Conservation (phyloP, 2,113 vertebrate species). For the Calypte anna region DNA sequence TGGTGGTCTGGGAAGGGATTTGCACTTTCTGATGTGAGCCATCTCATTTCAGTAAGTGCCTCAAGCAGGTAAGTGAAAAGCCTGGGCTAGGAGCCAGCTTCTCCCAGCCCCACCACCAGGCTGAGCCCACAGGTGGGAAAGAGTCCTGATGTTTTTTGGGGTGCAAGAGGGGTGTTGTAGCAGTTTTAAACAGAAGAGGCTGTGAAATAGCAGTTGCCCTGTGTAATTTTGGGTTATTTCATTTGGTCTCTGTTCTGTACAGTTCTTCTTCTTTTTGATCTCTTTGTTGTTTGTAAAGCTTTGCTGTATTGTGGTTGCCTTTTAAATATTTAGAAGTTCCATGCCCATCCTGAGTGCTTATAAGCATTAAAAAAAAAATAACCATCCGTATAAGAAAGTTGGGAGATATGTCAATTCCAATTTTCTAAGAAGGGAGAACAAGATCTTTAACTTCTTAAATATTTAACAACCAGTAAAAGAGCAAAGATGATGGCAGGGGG, state of each 20-base stretch:
- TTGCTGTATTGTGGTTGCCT: slow-evolving; percentile 17
- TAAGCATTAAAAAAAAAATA: not conserved
- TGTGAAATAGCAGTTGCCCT: not conserved
- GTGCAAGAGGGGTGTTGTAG: not conserved
- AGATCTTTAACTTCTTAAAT: not conserved
- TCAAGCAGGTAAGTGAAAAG: not conserved
- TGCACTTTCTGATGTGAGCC: not conserved
- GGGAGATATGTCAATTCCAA: not conserved
- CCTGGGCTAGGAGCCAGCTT: not conserved
- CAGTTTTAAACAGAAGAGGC: not conserved
- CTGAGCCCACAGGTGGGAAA: not conserved
- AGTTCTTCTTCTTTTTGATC: not conserved
- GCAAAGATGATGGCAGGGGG: not conserved
- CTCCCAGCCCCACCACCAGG: not conserved
- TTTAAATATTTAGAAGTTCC: slow-evolving; percentile 7
- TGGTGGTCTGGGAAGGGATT: not conserved
- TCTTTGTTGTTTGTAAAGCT: not conserved
- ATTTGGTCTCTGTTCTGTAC: not conserved
- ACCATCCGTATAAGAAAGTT: not conserved
- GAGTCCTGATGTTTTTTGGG: not conserved
- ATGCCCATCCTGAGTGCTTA: not conserved
- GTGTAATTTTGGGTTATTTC: not conserved
- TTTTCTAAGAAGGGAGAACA: not conserved
- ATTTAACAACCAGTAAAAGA: not conserved
- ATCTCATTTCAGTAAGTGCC: not conserved